Conservation (phyloP, 2,113 vertebrate species). For the Butastur rufipennis region DNA sequence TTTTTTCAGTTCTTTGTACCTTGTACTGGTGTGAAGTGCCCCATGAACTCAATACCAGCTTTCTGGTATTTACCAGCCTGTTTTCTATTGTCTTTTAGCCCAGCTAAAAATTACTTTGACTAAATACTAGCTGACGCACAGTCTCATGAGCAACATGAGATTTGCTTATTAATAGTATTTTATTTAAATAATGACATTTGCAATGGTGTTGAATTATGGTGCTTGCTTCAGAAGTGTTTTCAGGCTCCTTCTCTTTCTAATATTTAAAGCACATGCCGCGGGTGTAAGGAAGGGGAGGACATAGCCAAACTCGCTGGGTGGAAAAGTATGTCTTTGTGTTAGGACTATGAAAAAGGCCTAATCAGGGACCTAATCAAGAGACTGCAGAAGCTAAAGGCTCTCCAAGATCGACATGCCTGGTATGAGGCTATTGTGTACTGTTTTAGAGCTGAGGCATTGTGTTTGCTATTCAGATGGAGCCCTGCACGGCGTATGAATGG, state of each 20-base stretch:
- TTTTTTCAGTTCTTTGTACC: neutral
- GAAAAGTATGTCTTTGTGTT: neutral
- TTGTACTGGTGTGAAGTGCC: neutral
- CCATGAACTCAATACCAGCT: neutral
- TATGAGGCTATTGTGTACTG: constrained; percentile 26
- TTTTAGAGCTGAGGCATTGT: constrained; percentile 18
- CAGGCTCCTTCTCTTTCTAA: neutral
- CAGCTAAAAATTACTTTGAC: neutral
- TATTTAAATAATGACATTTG: neutral
- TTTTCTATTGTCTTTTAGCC: neutral
- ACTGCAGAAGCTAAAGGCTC: neutral
- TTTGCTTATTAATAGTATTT: constrained; percentile 12
- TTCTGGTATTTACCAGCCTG: neutral
- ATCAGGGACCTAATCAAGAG: constrained; percentile 18
- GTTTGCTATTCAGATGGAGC: neutral
- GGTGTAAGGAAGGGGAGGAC: neutral
- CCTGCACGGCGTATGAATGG: neutral
- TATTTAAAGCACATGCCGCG: neutral
- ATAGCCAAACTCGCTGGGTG: neutral
- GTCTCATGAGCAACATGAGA: neutral
- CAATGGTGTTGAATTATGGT: neutral
- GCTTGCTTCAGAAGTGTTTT: neutral
- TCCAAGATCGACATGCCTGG: neutral
- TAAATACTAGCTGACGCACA: neutral
- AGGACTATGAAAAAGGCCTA: neutral